Conservation (phyloP, 1,140 invertebrate genomes). For the Oscheius sp. region DNA sequence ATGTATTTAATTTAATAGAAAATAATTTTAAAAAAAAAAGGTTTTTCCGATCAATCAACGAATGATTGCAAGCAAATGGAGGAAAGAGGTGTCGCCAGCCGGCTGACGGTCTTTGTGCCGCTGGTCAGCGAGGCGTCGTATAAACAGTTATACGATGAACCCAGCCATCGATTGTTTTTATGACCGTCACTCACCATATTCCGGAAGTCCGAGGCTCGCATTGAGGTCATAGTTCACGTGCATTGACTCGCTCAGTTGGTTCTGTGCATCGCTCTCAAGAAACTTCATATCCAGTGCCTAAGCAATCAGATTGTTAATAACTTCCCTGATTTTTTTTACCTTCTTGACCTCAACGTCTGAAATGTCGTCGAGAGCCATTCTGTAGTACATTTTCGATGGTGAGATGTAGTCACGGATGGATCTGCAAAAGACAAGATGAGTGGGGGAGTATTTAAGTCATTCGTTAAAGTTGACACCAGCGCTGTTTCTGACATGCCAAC, state of each 20-base stretch:
- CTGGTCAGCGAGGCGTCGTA: background rate
- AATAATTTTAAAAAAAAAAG: no score
- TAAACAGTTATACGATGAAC: background rate
- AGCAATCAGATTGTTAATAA: background rate
- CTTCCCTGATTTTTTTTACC: no score
- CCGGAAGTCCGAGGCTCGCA: background rate
- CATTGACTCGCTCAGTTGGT: conserved; percentile 39
- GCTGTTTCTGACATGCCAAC: no score
- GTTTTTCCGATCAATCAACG: no score
- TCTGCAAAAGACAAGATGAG: background rate
- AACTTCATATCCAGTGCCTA: background rate
- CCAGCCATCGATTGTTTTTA: background rate
- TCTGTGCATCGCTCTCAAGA: background rate
- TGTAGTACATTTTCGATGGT: background rate
- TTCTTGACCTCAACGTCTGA: background rate
- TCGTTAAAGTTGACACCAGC: no score
- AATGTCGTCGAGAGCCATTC: background rate
- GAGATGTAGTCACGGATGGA: background rate
- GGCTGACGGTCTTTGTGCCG: no score
- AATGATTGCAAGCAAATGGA: no score
- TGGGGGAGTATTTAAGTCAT: no score
- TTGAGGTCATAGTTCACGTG: conserved; percentile 35
- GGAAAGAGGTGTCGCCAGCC: no score
- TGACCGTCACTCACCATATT: conserved; percentile 29
- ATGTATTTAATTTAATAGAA: no score